Percentiles rank a stretch among this genome's conserved stretches.
phyloP scores from a whole-genome alignment of 2,888 invertebrate genomes.

The Diogma glabrata region DNA sequence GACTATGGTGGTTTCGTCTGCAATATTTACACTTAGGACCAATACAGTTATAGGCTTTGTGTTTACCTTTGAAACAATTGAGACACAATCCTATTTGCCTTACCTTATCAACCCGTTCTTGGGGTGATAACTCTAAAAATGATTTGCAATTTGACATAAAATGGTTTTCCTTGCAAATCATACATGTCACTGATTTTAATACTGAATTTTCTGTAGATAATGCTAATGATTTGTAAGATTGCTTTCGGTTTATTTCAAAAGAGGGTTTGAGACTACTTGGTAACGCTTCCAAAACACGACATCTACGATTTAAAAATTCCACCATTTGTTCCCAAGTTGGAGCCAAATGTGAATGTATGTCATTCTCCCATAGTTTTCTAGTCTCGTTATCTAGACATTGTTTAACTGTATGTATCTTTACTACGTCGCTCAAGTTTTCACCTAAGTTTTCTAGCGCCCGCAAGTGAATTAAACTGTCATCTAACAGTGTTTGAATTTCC shows the following conservation, averaged over 20 bases:
- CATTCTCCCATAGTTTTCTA: neutral
- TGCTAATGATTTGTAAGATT: too few species aligned
- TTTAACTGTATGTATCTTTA: neutral
- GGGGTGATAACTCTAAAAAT: too few species aligned
- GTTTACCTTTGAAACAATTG: neutral
- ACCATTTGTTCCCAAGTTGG: neutral
- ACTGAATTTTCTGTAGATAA: too few species aligned
- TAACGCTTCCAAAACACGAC: neutral
- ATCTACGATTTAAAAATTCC: neutral
- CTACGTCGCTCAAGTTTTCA: neutral
- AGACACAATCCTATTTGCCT: neutral
- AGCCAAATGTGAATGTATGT: neutral
- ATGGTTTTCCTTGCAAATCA: too few species aligned
- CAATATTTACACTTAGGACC: neutral
- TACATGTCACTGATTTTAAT: too few species aligned
- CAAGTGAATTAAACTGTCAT: neutral
- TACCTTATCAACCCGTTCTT: too few species aligned
- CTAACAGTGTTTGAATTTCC: neutral
- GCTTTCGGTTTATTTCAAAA: neutral
- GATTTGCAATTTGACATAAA: too few species aligned
- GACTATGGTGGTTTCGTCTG: too few species aligned
- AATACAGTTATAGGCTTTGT: neutral
- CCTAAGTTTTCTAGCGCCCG: neutral
- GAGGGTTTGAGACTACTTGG: neutral
- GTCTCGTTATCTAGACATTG: neutral